Percentiles rank a stretch among this genome's conserved stretches.
phyloP scores from a whole-genome alignment of 2,888 invertebrate species.

The Cosmia trapezina region DNA sequence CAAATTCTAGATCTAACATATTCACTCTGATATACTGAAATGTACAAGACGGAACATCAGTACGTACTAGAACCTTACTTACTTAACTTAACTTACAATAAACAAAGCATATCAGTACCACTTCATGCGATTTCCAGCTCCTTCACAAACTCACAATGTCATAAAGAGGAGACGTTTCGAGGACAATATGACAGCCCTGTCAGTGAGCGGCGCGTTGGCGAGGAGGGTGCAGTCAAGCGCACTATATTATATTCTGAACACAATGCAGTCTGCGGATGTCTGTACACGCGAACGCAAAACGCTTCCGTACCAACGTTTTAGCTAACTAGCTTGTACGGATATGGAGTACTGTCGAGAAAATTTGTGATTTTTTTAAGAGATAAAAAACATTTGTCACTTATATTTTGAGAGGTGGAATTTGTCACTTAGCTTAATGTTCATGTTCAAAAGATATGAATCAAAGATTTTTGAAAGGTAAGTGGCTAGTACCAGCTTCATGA shows the following conservation, averaged over 20 bases:
- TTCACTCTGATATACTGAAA: not conserved
- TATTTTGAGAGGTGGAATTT: not conserved
- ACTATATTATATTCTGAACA: slow-evolving; percentile 78
- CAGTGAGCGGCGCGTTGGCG: slow-evolving; percentile 41
- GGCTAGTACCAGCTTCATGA: not conserved
- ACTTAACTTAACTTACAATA: slow-evolving; percentile 1
- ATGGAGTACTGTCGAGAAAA: slow-evolving; percentile 13
- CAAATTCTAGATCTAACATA: not conserved
- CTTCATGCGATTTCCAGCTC: slow-evolving; percentile 22
- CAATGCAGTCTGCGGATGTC: slow-evolving; percentile 73
- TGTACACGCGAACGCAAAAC: slow-evolving; percentile 59
- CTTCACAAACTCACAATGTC: slow-evolving; percentile 11
- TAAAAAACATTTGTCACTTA: not conserved
- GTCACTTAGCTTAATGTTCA: not conserved
- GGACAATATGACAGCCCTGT: slow-evolving; percentile 56
- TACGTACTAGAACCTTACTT: not conserved
- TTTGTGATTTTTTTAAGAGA: slow-evolving; percentile 7
- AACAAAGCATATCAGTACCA: slow-evolving; percentile 40
- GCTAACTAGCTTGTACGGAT: slow-evolving; percentile 20
- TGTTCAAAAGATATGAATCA: too few species aligned
- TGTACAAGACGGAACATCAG: slow-evolving; percentile 6
- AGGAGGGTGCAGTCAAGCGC: slow-evolving; percentile 76
- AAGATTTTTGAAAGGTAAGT: not conserved
- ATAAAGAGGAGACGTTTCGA: slow-evolving; percentile 60
- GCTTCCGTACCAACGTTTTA: slow-evolving; percentile 42